Base-by-base conservation (phyloP, 2,113 vertebrate genomes). In the Siniperca knerii region DNA sequence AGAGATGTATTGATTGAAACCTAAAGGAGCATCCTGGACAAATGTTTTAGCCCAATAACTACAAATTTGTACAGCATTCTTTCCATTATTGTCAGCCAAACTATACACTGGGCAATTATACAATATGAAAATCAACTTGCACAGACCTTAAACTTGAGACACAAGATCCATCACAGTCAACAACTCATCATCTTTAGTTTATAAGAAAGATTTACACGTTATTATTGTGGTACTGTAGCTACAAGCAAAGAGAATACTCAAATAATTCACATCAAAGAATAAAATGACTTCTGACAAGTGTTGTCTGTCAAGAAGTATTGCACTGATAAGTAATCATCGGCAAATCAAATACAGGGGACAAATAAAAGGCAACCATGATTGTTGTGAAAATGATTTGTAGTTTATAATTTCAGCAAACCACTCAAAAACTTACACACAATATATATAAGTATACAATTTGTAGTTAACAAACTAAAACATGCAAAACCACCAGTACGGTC, bases 401-500 rank as follows among this genome's bases (percentile, higher is more conserved):
- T 58, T 29, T 29, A 29, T 29, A 29, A 29, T 29, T 29, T 29
- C 29, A 29, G 29, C 29, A 29, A 29, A 29, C 29, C 29, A 29
- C 29, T 29, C 29, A 37, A 61, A 54, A 23, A 44, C 67, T 15
- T 52, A 25, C 21, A 8, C 52, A 44, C 16, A 29, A 68, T 44
- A 9, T 7, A 44, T 46, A 46, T 13, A 46, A 60, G n/a, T 42
- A 58, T 16, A 37, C 2, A 29, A 29, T 75, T 58, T 66, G 33
- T 23, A 74, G 35, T 42, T 64, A 64, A 77, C 37, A 15, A 21
- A 70, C 25, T 15, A 25, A 52, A 75, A 66, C 8, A 25, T 71
- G 23, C 23, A 85, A 75, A 77, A 62, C 44, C 46, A 75, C 21
- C 67, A 67, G 48, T 16, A 20, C 1, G 33, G 33, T 61, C 44